Conservation (phyloP, 2,888 invertebrate genomes). For the Rhingia rostrata region DNA sequence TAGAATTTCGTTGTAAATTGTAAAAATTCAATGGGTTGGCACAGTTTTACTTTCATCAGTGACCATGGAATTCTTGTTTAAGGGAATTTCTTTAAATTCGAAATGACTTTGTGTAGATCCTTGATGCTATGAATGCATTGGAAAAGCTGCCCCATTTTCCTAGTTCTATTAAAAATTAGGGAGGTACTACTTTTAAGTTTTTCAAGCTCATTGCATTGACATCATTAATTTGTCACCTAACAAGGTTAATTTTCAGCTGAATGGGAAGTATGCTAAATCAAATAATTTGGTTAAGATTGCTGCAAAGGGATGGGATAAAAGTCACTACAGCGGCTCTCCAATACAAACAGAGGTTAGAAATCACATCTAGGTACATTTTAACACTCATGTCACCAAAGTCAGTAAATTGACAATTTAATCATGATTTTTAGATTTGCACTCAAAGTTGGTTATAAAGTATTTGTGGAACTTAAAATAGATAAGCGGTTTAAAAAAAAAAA, state of each 20-base stretch:
- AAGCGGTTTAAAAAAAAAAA: too few relatives aligned
- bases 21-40: slow-evolving; percentile 21
- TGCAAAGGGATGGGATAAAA: neutral
- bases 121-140: slow-evolving; percentile 1
- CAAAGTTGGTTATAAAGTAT: too few relatives aligned
- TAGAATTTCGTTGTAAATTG: slow-evolving; percentile 1
- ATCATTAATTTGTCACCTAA: neutral
- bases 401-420: too few relatives aligned
- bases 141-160: neutral
- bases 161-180: neutral
- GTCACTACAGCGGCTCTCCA: too few relatives aligned
- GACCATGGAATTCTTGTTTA: slow-evolving; percentile 22
- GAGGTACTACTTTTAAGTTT: neutral
- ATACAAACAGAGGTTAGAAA: neutral
- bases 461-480: too few relatives aligned
- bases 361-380: too few relatives aligned
- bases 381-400: too few relatives aligned
- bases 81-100: neutral
- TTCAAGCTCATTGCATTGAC: neutral
- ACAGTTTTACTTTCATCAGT: slow-evolving; percentile 8
- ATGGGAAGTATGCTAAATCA: too few relatives aligned
- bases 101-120: slow-evolving; percentile 1
- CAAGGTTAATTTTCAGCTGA: too few relatives aligned
- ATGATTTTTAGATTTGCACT: too few relatives aligned
- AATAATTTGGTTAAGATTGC: too few relatives aligned